phyloP scores from a whole-genome alignment of 2,888 invertebrate species.

The Agrilus mali region DNA sequence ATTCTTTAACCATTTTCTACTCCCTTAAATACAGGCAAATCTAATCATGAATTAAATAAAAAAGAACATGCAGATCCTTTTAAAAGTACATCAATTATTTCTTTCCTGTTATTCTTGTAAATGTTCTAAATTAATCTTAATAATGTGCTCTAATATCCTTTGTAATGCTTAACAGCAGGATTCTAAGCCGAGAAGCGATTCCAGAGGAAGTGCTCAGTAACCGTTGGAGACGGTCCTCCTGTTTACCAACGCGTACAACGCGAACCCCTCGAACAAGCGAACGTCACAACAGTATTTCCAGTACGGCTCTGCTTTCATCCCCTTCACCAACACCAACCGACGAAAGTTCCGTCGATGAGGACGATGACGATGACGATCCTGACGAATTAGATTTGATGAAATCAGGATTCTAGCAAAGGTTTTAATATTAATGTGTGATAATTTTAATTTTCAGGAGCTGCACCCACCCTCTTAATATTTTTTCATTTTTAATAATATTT shows the following conservation, averaged over 20 bases:
- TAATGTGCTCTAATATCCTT: background rate
- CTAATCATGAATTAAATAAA: too few relatives aligned
- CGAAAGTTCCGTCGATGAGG: slow-evolving; percentile 31
- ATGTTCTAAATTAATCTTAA: background rate
- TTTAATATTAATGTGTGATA: background rate
- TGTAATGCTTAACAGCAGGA: slow-evolving; percentile 29
- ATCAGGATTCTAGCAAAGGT: slow-evolving; percentile 21
- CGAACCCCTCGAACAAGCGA: slow-evolving; percentile 47
- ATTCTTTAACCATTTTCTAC: too few relatives aligned
- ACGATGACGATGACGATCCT: slow-evolving; percentile 17
- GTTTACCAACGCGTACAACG: slow-evolving; percentile 37
- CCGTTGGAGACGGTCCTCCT: slow-evolving; percentile 25
- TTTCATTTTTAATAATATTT: too few relatives aligned
- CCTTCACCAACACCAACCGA: slow-evolving; percentile 37
- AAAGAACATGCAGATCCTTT: too few relatives aligned
- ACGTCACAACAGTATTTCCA: slow-evolving; percentile 48
- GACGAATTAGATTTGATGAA: slow-evolving; percentile 31
- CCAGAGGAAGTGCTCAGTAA: slow-evolving; percentile 45
- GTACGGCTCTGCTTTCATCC: slow-evolving; percentile 51
- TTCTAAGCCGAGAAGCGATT: slow-evolving; percentile 53
- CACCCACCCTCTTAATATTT: too few relatives aligned
- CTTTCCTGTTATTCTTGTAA: too few relatives aligned
- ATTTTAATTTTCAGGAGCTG: background rate
- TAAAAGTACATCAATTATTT: too few relatives aligned
- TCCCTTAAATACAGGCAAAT: too few relatives aligned